Evolutionary conservation across 2,888 invertebrate genomes (phyloP).

Genomic region (Octodonta nipae): DNA sequence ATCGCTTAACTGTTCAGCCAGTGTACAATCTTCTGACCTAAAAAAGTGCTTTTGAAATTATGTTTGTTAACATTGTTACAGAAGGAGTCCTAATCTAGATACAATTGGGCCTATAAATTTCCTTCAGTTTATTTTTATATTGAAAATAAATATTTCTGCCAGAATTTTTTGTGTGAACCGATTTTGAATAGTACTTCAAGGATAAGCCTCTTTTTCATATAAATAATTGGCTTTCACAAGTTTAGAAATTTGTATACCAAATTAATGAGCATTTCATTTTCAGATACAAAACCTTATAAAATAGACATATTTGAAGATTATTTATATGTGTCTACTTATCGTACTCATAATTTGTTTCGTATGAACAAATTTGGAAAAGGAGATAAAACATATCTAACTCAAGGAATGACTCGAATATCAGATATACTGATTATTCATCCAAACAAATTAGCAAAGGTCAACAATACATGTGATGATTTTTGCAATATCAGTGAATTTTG

Average conservation of each 20-base stretch:
- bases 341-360: constrained; percentile 46
- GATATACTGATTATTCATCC: constrained; percentile 57
- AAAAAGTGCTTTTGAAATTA: too few relatives aligned
- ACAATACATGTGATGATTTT: constrained; percentile 46
- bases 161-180: too few relatives aligned
- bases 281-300: constrained; percentile 51
- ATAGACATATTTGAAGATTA: constrained; percentile 62
- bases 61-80: too few relatives aligned
- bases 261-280: constrained; percentile 16
- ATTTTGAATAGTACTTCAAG: too few relatives aligned
- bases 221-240: too few relatives aligned
- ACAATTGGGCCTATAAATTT: too few relatives aligned
- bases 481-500: constrained; percentile 54
- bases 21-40: too few relatives aligned
- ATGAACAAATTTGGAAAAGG: constrained; percentile 54
- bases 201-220: too few relatives aligned
- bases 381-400: constrained; percentile 42
- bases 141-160: too few relatives aligned
- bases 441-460: constrained; percentile 42
- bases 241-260: neutral
- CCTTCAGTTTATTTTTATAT: too few relatives aligned
- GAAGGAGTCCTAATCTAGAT: too few relatives aligned
- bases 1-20: too few relatives aligned
- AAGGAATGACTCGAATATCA: constrained; percentile 43
- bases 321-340: constrained; percentile 52